Conservation (phyloP, 1,140 invertebrate species). For the Monomorium pharaonis region DNA sequence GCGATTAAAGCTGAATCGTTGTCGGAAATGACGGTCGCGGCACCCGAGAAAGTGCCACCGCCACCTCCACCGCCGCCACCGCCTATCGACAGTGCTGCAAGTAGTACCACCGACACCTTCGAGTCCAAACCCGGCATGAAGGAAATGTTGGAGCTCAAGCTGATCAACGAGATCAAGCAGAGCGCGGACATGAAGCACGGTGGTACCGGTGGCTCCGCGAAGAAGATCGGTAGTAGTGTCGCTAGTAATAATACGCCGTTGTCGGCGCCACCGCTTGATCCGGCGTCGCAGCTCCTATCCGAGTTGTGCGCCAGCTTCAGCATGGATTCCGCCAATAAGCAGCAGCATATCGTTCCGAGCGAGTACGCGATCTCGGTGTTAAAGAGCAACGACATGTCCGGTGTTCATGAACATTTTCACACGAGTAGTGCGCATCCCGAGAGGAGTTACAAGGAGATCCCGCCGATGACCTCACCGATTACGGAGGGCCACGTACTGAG, state of each 20-base stretch:
- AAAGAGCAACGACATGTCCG: slow-evolving; percentile 64
- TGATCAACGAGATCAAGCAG: slow-evolving; percentile 93
- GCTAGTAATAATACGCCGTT: slow-evolving; percentile 62
- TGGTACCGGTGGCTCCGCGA: slow-evolving; percentile 51
- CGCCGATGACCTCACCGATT: slow-evolving; percentile 66
- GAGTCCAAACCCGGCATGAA: slow-evolving; percentile 87
- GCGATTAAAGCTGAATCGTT: slow-evolving; percentile 17
- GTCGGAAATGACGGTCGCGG: slow-evolving; percentile 68
- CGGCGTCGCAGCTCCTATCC: slow-evolving; percentile 91
- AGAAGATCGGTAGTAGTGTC: slow-evolving; percentile 67
- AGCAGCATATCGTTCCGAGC: slow-evolving; percentile 68
- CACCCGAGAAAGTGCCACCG: slow-evolving; percentile 75
- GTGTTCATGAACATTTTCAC: slow-evolving; percentile 52
- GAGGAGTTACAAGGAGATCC: slow-evolving; percentile 67
- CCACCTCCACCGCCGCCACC: slow-evolving; percentile 78
- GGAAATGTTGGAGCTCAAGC: slow-evolving; percentile 92
- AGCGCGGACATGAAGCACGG: slow-evolving; percentile 88
- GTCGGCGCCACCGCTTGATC: slow-evolving; percentile 80
- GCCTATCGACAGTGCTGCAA: slow-evolving; percentile 58
- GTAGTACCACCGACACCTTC: slow-evolving; percentile 70
- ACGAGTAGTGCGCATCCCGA: slow-evolving; percentile 22
- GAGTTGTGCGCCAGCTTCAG: slow-evolving; percentile 87
- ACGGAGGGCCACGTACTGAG: slow-evolving; percentile 71
- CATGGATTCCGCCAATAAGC: slow-evolving; percentile 75
- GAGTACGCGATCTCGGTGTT: slow-evolving; percentile 79